Conservation (phyloP, 2,888 invertebrate species). For the Meiosimyza decipiens region DNA sequence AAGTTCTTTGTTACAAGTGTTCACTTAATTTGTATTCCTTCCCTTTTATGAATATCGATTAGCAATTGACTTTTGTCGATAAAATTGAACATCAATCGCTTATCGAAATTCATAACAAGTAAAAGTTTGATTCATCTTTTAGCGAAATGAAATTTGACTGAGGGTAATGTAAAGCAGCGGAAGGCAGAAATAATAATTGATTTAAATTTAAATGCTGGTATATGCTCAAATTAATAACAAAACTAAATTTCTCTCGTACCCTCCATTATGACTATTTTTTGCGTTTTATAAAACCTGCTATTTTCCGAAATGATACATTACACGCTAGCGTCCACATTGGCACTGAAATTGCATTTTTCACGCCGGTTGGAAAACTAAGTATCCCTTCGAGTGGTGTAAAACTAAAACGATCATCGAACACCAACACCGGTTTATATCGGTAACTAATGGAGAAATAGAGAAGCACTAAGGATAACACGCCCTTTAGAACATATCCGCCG, state of each 20-base stretch:
- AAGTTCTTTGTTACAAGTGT: no score
- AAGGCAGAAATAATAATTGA: no score
- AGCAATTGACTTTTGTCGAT: no score
- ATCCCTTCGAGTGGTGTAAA: slow-evolving; percentile 68
- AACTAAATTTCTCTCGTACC: neutral
- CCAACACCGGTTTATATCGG: slow-evolving; percentile 67
- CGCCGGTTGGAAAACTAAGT: slow-evolving; percentile 68
- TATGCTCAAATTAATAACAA: no score
- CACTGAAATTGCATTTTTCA: slow-evolving; percentile 68
- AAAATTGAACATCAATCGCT: no score
- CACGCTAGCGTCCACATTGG: slow-evolving; percentile 70
- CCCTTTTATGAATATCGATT: no score
- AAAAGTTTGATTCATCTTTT: no score
- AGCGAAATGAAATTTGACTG: no score
- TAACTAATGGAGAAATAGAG: slow-evolving; percentile 65
- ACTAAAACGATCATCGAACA: slow-evolving; percentile 66
- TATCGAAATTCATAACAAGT: no score
- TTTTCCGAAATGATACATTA: slow-evolving; percentile 64
- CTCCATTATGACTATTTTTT: slow-evolving; percentile 42
- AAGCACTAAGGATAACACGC: slow-evolving; percentile 61
- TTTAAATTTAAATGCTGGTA: no score
- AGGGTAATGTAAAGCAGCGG: no score
- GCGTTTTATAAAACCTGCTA: slow-evolving; percentile 52
- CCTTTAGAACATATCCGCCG: slow-evolving; percentile 63
- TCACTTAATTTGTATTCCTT: no score